Percentiles rank a stretch among this genome's conserved stretches.
phyloP scores from a whole-genome alignment of 2,888 invertebrate species.

The Drosophila recens region DNA sequence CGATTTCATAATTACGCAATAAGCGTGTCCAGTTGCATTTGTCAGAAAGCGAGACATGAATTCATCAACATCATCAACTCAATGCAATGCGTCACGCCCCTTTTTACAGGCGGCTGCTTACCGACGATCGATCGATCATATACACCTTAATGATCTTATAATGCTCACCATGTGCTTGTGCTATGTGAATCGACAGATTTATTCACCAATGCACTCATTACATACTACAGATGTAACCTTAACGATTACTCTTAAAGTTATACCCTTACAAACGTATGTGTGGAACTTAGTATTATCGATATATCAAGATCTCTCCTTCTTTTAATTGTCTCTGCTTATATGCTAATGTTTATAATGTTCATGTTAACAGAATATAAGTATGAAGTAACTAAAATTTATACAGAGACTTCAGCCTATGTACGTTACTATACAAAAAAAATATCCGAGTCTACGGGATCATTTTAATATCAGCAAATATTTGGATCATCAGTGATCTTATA shows the following conservation, averaged over 20 bases:
- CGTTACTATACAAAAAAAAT: too few species aligned
- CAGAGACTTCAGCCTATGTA: too few species aligned
- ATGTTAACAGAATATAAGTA: too few species aligned
- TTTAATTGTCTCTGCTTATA: too few species aligned
- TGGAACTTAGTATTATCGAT: too few species aligned
- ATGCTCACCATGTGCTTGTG: slow-evolving; percentile 33
- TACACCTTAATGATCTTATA: slow-evolving; percentile 78
- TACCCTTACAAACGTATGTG: too few species aligned
- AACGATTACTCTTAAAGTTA: not conserved
- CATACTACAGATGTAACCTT: not conserved
- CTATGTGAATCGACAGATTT: not conserved
- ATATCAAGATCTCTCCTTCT: too few species aligned
- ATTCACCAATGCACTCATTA: not conserved
- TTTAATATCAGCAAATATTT: too few species aligned
- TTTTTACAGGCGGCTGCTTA: slow-evolving; percentile 42
- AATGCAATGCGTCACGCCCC: slow-evolving; percentile 57
- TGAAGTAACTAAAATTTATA: too few species aligned
- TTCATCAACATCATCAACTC: slow-evolving; percentile 70
- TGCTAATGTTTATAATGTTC: too few species aligned
- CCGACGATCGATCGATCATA: slow-evolving; percentile 67
- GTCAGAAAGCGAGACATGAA: slow-evolving; percentile 53
- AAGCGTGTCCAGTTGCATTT: slow-evolving; percentile 78
- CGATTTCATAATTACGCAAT: slow-evolving; percentile 73
- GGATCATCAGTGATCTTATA: too few species aligned
- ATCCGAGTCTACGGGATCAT: too few species aligned